Conservation (phyloP, 2,797 vertebrate species). For the Emys orbicularis region DNA sequence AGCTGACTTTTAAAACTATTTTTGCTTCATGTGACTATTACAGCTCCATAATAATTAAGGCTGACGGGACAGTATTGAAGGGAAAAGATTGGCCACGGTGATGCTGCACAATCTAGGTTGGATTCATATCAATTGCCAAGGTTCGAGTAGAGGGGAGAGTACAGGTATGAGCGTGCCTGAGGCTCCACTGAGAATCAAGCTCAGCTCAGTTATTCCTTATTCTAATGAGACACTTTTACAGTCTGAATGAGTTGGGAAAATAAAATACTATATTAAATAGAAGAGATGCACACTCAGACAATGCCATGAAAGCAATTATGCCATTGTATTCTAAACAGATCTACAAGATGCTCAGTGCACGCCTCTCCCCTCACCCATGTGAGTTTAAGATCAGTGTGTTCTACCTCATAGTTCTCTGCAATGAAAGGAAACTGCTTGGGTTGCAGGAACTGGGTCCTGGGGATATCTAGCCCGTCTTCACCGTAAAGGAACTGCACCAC, state of each 20-base stretch:
- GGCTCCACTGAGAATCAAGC: neutral
- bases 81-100: neutral
- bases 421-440: slow-evolving; percentile 93
- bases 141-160: neutral
- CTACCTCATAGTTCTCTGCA: slow-evolving; percentile 93
- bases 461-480: slow-evolving; percentile 95
- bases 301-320: neutral
- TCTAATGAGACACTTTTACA: neutral
- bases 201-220: neutral
- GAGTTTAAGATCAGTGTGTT: neutral
- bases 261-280: neutral
- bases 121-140: neutral
- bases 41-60: neutral
- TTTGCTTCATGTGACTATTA: neutral
- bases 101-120: neutral
- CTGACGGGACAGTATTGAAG: neutral
- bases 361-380: neutral
- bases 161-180: rapidly evolving
- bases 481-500: slow-evolving; percentile 98
- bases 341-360: neutral
- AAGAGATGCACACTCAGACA: neutral
- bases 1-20: neutral
- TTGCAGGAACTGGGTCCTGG: slow-evolving; percentile 95
- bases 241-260: neutral
- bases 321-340: neutral